These are phyloP conservation scores for Semaprochilodus insignis DNA, from an alignment of 2,797 vertebrate genomes.

Conservation along the genomic window DNA sequence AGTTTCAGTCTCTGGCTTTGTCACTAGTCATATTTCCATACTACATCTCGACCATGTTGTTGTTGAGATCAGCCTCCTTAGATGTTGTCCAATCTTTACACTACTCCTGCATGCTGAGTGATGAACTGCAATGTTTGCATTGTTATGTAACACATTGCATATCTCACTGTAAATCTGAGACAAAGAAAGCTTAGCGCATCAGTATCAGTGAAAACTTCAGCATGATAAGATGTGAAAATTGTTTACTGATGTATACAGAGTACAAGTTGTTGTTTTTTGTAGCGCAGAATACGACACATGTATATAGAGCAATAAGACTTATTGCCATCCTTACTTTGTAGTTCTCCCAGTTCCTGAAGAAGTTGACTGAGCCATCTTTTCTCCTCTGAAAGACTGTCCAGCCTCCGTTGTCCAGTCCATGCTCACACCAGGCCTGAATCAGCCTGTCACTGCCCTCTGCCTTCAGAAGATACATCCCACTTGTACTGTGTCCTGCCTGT, in stretches of 20 bases:
- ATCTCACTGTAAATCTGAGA: too few species aligned
- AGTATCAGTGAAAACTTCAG: too few species aligned
- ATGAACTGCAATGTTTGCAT: too few species aligned
- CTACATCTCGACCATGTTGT: too few species aligned
- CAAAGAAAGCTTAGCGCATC: too few species aligned
- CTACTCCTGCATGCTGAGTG: too few species aligned
- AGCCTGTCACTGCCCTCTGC: slow-evolving; percentile 83
- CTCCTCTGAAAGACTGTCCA: slow-evolving; percentile 98
- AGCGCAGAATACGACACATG: background rate
- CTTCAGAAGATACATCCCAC: slow-evolving; percentile 95
- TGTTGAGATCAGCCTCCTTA: too few species aligned
- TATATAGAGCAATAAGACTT: background rate
- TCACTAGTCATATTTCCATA: too few species aligned
- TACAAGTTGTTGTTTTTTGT: background rate
- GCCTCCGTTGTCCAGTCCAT: slow-evolving; percentile 93
- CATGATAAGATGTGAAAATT: background rate
- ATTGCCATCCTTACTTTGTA: slow-evolving; percentile 85
- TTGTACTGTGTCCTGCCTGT: slow-evolving; percentile 88
- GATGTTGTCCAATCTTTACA: too few species aligned
- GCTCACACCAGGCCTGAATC: slow-evolving; percentile 96
- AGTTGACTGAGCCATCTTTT: slow-evolving; percentile 94
- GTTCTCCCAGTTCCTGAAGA: slow-evolving; percentile 98
- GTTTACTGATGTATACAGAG: background rate
- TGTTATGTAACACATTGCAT: too few species aligned
- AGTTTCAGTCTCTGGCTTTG: too few species aligned